Base-by-base conservation (phyloP, 2,113 vertebrate species). In the Zosterops pallidus region DNA sequence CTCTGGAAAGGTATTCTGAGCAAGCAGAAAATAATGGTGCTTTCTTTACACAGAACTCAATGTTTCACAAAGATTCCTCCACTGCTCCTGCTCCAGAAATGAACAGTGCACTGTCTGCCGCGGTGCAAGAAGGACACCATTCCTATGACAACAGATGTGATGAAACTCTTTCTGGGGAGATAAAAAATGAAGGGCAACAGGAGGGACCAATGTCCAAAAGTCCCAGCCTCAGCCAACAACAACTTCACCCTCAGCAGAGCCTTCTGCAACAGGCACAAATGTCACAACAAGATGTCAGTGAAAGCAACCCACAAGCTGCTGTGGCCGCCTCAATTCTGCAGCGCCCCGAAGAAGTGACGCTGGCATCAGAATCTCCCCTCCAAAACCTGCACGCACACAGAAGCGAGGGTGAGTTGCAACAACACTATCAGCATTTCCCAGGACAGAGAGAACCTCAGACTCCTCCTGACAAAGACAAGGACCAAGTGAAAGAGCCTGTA, bases 31-130 rank as follows among this genome's bases (percentile, higher is more conserved):
- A 90, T 87, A 98, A 98, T 97, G 97, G 96, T 97, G 96, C 98
- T 95, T 98, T 98, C 91, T 97, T 92, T 75, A 98, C 98, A 95
- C 95, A 96, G 42, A 98, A 97, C 96, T 98, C 98, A 89, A 97
- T 67, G 83, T 98, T 99, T 94, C 97, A 97, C 81, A 97, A 97
- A 77, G 97, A 98, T 96, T 98, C 98, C 92, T 98, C 98, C 50
- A 63, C 97, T 81, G 68, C 95, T 96, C 97, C 96, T 95, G 93
- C 95, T 84, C 88, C 94, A 46, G 96, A 96, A 95, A 88, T 95
- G 80, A 98, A 95, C 80, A 87, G 86, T 46, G 71, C 97, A 82
- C 95, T 96, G 74, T 96, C 97, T 8, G 67, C 72, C 59, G 33
- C 78, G 49, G 95, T 95, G 76, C 92, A n/a, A 91, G 97, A 96